Conservation (phyloP, 2,888 invertebrate species). For the Alviniconcha strummeri region DNA sequence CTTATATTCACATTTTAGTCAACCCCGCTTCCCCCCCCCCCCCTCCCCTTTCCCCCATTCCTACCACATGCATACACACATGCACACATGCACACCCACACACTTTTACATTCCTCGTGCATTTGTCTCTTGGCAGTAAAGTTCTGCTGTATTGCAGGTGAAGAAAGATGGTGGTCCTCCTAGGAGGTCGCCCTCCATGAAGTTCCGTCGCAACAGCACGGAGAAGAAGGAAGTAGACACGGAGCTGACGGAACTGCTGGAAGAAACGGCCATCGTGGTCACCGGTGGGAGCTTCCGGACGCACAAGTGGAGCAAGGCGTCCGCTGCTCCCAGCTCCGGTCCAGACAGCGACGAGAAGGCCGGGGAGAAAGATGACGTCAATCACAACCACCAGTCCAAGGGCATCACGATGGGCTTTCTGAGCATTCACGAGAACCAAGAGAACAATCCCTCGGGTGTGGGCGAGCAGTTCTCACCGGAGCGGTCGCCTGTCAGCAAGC, state of each 20-base stretch:
- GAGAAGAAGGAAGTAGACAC: slow-evolving; percentile 31
- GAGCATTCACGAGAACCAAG: slow-evolving; percentile 72
- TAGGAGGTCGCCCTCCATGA: slow-evolving; percentile 62
- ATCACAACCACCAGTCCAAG: slow-evolving; percentile 48
- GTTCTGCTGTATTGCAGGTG: slow-evolving; percentile 45
- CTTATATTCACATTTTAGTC: too few species aligned
- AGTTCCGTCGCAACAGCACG: slow-evolving; percentile 42
- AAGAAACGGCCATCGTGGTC: slow-evolving; percentile 36
- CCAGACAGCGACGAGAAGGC: slow-evolving; percentile 24
- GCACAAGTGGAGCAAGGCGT: slow-evolving; percentile 19
- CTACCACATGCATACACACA: too few species aligned
- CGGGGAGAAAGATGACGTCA: slow-evolving; percentile 41
- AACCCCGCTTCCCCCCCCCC: too few species aligned
- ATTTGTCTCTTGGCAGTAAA: too few species aligned
- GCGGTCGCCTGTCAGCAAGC: slow-evolving; percentile 76
- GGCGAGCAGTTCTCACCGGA: slow-evolving; percentile 44
- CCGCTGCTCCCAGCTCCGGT: slow-evolving; percentile 9
- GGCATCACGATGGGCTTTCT: slow-evolving; percentile 38
- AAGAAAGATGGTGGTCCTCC: slow-evolving; percentile 65
- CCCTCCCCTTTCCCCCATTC: too few species aligned
- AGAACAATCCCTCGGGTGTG: slow-evolving; percentile 13
- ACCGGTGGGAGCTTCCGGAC: slow-evolving; percentile 21
- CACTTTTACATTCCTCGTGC: too few species aligned
- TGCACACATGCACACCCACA: too few species aligned
- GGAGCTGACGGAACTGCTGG: slow-evolving; percentile 32